Percentiles rank a stretch among this genome's conserved stretches.
Evolutionary conservation across 2,113 vertebrate species (phyloP).

Genomic region (Centropristis striata): DNA sequence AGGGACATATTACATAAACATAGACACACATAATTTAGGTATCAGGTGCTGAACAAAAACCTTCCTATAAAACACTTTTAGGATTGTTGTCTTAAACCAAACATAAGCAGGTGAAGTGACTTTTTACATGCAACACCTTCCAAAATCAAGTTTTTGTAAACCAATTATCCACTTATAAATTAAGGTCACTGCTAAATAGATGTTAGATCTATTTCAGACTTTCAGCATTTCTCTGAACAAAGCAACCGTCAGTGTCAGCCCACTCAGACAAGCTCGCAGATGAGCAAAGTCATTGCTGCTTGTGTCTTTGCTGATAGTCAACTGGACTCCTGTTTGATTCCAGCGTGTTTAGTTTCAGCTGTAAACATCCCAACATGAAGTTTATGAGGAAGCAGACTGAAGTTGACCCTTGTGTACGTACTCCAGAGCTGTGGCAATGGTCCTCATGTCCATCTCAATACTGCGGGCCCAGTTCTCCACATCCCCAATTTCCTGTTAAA

Average conservation of each 20-base stretch:
- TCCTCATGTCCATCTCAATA: conserved; percentile 98
- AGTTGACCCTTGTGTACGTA: conserved; percentile 95
- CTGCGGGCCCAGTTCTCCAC: conserved; percentile 98
- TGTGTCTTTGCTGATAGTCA: background rate
- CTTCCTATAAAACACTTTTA: background rate
- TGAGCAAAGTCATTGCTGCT: conserved; percentile 9
- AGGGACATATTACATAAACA: conserved; percentile 4
- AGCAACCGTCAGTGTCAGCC: background rate
- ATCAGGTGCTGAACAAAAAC: conserved; percentile 14
- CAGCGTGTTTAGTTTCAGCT: conserved; percentile 28
- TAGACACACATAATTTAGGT: background rate
- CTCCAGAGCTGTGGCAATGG: conserved; percentile 93
- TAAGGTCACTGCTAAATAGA: background rate
- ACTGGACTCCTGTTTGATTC: conserved; percentile 24
- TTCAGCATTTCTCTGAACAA: background rate
- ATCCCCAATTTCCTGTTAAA: conserved; percentile 93
- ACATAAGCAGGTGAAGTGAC: conserved; percentile 14
- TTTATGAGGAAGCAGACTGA: conserved; percentile 88
- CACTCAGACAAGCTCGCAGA: conserved; percentile 1
- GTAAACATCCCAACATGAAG: background rate
- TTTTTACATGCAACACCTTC: background rate
- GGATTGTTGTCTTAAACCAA: background rate
- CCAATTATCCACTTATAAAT: background rate
- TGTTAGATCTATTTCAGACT: background rate
- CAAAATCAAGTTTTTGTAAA: background rate